Evolutionary conservation across 2,113 vertebrate species (phyloP).

Genomic region (Ceyx melanurus): DNA sequence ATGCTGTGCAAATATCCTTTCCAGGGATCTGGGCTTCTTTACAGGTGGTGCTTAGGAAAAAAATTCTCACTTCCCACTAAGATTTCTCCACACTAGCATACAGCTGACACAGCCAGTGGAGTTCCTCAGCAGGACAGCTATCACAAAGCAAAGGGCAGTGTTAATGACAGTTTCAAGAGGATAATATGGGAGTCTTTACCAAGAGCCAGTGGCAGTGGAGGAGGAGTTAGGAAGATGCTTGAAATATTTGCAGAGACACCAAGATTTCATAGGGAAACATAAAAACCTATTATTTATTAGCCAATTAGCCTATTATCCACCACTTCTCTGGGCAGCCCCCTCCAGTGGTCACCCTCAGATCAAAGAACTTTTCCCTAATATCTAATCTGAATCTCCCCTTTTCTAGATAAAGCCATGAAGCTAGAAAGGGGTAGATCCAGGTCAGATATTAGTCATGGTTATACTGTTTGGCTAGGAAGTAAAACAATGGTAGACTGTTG

Average conservation of each 20-base stretch:
- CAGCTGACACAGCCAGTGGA: not conserved
- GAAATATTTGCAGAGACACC: not conserved
- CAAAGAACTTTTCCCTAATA: no score
- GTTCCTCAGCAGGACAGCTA: not conserved
- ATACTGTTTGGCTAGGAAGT: not conserved
- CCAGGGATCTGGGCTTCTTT: not conserved
- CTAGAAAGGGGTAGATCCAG: no score
- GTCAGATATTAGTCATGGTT: not conserved
- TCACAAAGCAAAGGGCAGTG: not conserved
- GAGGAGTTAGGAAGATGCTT: not conserved
- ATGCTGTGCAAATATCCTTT: not conserved
- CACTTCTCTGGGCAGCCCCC: no score
- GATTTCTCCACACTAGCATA: not conserved
- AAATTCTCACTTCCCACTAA: not conserved
- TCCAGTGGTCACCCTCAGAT: no score
- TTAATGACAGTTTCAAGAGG: not conserved
- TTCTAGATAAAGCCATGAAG: no score
- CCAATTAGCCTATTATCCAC: no score
- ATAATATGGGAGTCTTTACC: not conserved
- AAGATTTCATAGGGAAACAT: no score
- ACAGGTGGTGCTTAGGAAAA: not conserved
- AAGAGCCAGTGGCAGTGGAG: not conserved
- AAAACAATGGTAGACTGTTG: not conserved
- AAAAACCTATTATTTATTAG: no score
- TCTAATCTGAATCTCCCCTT: no score